Percentiles rank a stretch among this genome's conserved stretches.
phyloP scores from a whole-genome alignment of 2,113 vertebrate genomes.

The Paradoxurus hermaphroditus region DNA sequence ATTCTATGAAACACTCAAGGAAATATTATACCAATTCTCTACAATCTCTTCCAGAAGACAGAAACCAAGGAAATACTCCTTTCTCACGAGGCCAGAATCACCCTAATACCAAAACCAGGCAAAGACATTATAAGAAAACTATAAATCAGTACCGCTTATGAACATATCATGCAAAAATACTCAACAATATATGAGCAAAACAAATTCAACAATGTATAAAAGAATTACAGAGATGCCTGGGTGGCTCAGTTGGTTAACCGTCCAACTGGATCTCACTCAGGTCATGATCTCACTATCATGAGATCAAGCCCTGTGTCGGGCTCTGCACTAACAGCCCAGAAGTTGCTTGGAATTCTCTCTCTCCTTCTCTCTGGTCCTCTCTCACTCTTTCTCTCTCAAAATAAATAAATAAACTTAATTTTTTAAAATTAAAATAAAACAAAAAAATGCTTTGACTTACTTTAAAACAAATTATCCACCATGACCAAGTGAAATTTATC shows the following conservation, averaged over 20 bases:
- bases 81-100: neutral
- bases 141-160: neutral
- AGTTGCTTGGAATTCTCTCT: no score
- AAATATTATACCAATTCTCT: neutral
- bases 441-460: no score
- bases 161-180: neutral
- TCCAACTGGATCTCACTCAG: no score
- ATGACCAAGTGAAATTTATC: neutral
- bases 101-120: conserved; percentile 15
- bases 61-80: neutral
- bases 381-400: no score
- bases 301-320: no score
- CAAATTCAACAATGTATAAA: neutral
- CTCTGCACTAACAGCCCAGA: no score
- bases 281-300: no score
- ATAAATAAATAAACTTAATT: no score
- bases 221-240: neutral
- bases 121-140: conserved; percentile 16
- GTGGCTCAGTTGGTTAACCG: no score
- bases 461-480: neutral
- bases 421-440: no score
- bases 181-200: neutral
- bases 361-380: no score
- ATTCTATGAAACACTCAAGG: neutral
- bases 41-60: neutral